Evolutionary conservation across 1,140 invertebrate species (phyloP), one percentile per base, ranked within the genome.

Genomic region (Micrasema minimum): DNA sequence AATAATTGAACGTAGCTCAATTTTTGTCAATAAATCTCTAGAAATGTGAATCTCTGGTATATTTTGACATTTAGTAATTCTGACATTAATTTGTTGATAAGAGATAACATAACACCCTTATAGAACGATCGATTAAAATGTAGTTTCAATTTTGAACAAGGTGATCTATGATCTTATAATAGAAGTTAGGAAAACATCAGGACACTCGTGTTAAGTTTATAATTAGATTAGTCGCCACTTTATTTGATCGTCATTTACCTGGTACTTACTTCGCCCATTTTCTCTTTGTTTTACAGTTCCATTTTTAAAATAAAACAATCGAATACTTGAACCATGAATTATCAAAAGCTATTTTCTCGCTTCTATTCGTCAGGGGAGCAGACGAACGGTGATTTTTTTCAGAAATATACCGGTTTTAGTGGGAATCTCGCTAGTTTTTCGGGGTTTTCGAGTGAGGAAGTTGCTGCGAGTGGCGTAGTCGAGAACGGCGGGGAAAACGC

Each of bases 311-410:
- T 66, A 12, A n/a, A 51, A 23, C 26, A 46, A 53, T 31, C n/a
- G 18, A 9, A 10, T 23, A 46, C 55, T 0, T 46, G 26, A 31
- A 69, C 18, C 12, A 75, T 75, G 74, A 75, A 75, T 51, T 75
- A 75, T 46, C 74, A 75, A 57, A 75, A 72, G 43, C 48, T 75
- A 9, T 70, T 75, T 48, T 72, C 70, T 4, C 70, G 74, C 5
- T 75, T 75, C 37, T 75, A 75, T 66, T 43, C 61, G 10, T 53
- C 51, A 11, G 46, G 22, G 18, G 62, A 72, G 11, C 70, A 59
- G 38, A 38, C 57, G 14, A 72, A 55, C 50, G 50, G 38, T 38
- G 74, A 75, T 31, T 20, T 70, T 22, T n/a, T 70, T n/a, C 70
- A 66, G 35, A 75, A 72, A 48, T 75, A 71, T 35, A 51, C 43